Base-by-base conservation (phyloP, 2,113 vertebrate species). In the Craseonycteris thonglongyai region DNA sequence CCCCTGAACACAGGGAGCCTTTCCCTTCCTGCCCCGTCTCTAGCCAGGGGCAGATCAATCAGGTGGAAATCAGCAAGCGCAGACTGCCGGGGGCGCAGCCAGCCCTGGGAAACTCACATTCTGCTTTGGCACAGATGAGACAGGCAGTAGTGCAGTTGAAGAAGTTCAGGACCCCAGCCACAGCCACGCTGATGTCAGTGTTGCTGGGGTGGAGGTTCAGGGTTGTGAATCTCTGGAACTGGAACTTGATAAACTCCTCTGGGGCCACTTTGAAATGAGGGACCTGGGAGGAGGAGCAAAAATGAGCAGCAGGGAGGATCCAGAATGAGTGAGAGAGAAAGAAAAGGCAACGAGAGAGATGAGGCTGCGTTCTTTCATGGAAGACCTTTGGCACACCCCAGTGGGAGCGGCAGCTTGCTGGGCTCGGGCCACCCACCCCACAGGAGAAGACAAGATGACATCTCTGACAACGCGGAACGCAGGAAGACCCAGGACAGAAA, bases 261-360 rank as follows among this genome's bases (percentile, higher is more conserved):
- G 99, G 99, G 66, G 99, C 99, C 96, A 99, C 99, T 98, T 99
- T 99, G 97, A 99, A 99, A 94, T 99, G 99, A 74, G 99, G 99
- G 26, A 99, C 99, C 99, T 99, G 97, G 80, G 96, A 49, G 86
- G 54, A 96, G 59, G 61, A 88, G 42, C 28, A 63, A n/a, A 90
- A 58, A 66, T 0, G 14, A 61, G 40, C 54, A 90, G 58, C 35
- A 24, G 42, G 45, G 42, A 72, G 79, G 42, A 93, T 75, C 26
- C 69, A 38, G 24, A 54, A 42, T 0, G 14, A 59, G 28, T 5
- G 75, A 84, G 76, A 58, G 59, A 54, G 16, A 93, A 79, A 93
- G 89, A 18, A 35, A 16, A n/a, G n/a, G n/a, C n/a, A n/a, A n/a
- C n/a, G n/a, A n/a, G 35, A 19, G 26, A 75, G 71, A 26, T 3